Evolutionary conservation across 2,888 invertebrate species (phyloP).

Genomic region (Tillus elongatus): DNA sequence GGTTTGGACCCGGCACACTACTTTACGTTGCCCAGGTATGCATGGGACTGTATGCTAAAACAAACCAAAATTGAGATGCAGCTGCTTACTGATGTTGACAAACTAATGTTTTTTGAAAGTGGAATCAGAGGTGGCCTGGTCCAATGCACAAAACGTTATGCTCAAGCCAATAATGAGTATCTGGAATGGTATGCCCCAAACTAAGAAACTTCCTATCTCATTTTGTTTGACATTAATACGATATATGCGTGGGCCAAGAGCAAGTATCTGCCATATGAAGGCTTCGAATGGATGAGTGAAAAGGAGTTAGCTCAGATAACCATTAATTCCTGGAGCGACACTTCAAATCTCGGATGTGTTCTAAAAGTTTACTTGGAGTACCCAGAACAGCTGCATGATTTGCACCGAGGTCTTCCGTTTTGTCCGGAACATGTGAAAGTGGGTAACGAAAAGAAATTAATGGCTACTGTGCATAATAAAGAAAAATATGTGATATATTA

Average conservation of each 20-base stretch:
- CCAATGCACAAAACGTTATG: neutral
- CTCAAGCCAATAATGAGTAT: neutral
- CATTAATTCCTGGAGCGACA: neutral
- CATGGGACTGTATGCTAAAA: neutral
- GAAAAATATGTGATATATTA: slow-evolving; percentile 10
- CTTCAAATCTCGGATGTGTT: neutral
- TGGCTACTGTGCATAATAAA: slow-evolving; percentile 8
- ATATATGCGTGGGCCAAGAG: neutral
- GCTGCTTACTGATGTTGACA: neutral
- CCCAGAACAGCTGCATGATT: neutral
- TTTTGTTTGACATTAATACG: neutral
- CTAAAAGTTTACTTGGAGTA: neutral
- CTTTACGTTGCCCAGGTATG: neutral
- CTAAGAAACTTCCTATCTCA: neutral
- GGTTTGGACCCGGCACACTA: slow-evolving; percentile 1
- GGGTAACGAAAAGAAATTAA: slow-evolving; percentile 8
- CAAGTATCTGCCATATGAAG: neutral
- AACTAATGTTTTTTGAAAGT: neutral
- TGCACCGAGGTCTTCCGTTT: neutral
- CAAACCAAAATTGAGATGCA: neutral
- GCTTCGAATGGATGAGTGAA: neutral
- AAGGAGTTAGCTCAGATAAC: neutral
- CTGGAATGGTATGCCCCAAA: neutral
- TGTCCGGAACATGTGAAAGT: neutral
- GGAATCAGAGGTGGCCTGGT: neutral